Evolutionary conservation across 1,140 invertebrate species (phyloP).

Genomic region (Chlorops oryzae): DNA sequence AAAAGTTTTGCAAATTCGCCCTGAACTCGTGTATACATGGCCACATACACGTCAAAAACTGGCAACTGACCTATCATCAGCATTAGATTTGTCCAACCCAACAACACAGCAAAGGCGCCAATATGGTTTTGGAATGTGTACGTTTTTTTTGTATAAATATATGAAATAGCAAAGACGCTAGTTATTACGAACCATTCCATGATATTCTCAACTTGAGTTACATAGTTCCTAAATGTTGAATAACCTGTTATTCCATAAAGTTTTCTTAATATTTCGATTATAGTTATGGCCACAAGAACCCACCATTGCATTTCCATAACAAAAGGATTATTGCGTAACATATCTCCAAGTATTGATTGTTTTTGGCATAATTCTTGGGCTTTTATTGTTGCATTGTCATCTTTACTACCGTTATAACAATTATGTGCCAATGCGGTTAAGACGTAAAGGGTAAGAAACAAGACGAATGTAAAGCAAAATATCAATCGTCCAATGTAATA

Average conservation of each 20-base stretch:
- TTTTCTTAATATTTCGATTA: conserved; percentile 70
- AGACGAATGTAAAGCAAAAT: conserved; percentile 71
- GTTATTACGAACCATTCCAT: conserved; percentile 79
- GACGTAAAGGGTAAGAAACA: conserved; percentile 71
- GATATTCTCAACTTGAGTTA: conserved; percentile 74
- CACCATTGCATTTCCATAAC: conserved; percentile 75
- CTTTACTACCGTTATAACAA: conserved; percentile 69
- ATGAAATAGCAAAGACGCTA: conserved; percentile 74
- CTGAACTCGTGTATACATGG: conserved; percentile 80
- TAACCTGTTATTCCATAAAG: conserved; percentile 70
- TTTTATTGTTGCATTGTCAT: conserved; percentile 61
- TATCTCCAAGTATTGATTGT: conserved; percentile 64
- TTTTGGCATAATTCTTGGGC: conserved; percentile 66
- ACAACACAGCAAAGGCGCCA: conserved; percentile 69
- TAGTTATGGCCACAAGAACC: conserved; percentile 64
- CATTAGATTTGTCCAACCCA: conserved; percentile 82
- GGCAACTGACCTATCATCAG: conserved; percentile 80
- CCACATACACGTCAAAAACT: conserved; percentile 78
- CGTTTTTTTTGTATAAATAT: conserved; percentile 67
- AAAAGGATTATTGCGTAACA: conserved; percentile 63
- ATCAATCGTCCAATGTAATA: conserved; percentile 74
- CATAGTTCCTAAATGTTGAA: conserved; percentile 67
- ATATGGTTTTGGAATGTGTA: conserved; percentile 73
- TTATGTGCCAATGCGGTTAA: conserved; percentile 69
- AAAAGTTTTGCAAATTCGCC: conserved; percentile 78